Conservation (phyloP, 2,113 vertebrate genomes). For the Naja naja region DNA sequence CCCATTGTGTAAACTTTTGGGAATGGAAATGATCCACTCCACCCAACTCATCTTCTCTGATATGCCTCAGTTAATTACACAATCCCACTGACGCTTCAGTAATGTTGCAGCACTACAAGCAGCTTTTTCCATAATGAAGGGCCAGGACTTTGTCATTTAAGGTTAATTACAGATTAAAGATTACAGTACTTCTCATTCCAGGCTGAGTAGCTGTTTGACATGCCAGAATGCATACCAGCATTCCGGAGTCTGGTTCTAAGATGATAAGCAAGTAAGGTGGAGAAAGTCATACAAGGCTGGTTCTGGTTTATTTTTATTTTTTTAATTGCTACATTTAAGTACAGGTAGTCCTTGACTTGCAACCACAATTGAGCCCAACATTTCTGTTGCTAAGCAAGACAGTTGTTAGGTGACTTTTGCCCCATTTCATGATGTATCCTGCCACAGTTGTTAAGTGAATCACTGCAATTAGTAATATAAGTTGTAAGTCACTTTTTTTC, state of each 20-base stretch:
- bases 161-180: not conserved
- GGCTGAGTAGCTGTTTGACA: not conserved
- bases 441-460: no score
- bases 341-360: not conserved
- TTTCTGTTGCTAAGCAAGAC: not conserved
- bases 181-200: slow-evolving; percentile 1
- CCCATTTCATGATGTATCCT: no score
- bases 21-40: not conserved
- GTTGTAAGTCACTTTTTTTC: no score
- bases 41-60: not conserved
- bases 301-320: not conserved
- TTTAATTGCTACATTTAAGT: not conserved
- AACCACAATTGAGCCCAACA: not conserved
- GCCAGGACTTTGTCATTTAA: not conserved
- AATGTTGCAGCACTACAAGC: not conserved
- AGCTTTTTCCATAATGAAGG: not conserved
- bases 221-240: not conserved
- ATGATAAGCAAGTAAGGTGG: not conserved
- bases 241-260: not conserved
- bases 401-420: not conserved
- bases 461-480: no score
- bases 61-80: not conserved
- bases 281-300: not conserved
- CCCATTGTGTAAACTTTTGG: no score
- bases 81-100: not conserved